Evolutionary conservation across 2,888 invertebrate genomes (phyloP), one percentile per base, ranked within the genome.

Genomic region (Leucozona laternaria): DNA sequence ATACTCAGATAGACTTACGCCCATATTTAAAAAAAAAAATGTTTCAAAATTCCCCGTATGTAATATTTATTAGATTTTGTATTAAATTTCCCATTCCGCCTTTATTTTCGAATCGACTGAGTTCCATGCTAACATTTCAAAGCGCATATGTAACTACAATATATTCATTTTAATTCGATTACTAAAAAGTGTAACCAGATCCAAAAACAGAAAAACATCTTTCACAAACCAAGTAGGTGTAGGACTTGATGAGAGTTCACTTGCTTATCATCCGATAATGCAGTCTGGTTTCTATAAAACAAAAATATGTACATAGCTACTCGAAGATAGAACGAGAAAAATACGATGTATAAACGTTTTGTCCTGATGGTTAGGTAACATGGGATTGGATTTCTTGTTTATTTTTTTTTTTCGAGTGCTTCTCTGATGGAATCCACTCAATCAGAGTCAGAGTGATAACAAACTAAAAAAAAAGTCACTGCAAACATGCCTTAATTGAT

Each of bases 401-500:
- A 22, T 60, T 8, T 8, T 37, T 60, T 37, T 22, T 37, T 4
- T 11, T 25, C 20, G 66, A 66, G 48, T 66, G 34, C 43, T 62
- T 62, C 11, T 25, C 40, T 45, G 28, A 62, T 66, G 20, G 34
- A 48, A 66, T 66, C 45, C 45, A 64, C 62, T 64, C 43, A n/a
- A n/a, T n/a, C n/a, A n/a, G n/a, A n/a, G n/a, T n/a, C n/a, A 31
- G 31, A 66, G 40, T 66, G 66, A 66, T 66, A 66, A 66, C 48
- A 48, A 48, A 48, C 31, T 55, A 55, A 55, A n/a, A 55, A 6
- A 62, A 64, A 66, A 31, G 17, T 48, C 48, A 66, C 11, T 31
- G 48, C 31, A 48, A 66, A 66, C 48, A 66, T 66, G 64, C 48
- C 66, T 66, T 66, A 66, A 66, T 66, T 66, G 31, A 48, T 66